Evolutionary conservation across 2,797 vertebrate species (phyloP).

Genomic region (Pangasius sanitwongsei): DNA sequence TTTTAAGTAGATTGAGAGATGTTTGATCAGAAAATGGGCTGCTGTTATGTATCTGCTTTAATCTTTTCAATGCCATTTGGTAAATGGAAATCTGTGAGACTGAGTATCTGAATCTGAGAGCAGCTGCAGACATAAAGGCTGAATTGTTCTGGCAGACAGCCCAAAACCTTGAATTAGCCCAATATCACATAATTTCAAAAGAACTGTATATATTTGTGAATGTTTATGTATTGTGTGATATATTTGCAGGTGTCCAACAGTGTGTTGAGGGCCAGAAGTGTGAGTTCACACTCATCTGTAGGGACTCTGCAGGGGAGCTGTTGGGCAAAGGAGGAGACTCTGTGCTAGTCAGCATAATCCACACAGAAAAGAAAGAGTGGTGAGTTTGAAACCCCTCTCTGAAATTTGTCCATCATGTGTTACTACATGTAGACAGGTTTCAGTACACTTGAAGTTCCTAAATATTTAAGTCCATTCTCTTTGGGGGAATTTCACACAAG

Average conservation of each 20-base stretch:
- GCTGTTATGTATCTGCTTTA: not conserved
- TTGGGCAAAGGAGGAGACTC: conserved; percentile 80
- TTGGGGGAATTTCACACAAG: not conserved
- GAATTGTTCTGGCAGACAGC: not conserved
- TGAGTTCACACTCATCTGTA: conserved; percentile 83
- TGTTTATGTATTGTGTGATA: too few relatives aligned
- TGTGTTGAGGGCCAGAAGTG: conserved; percentile 74
- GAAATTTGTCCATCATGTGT: not conserved
- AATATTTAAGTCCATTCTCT: not conserved
- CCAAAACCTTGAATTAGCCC: not conserved
- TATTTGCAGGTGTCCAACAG: conserved; percentile 74
- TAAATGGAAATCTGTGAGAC: not conserved
- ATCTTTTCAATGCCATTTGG: not conserved
- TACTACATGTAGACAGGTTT: not conserved
- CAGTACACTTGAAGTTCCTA: not conserved
- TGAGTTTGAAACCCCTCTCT: conserved; percentile 61
- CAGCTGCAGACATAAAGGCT: not conserved
- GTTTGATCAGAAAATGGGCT: not conserved
- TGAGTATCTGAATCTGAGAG: not conserved
- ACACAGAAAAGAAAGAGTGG: conserved; percentile 83
- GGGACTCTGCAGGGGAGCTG: conserved; percentile 75
- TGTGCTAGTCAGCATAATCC: conserved; percentile 78
- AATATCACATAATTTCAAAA: not conserved
- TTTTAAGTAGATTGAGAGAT: not conserved
- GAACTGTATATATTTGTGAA: not conserved